Percentiles rank a stretch among this genome's conserved stretches.
These are phyloP conservation scores for Sebastes fasciatus DNA, from an alignment of 2,113 vertebrate species.

Conservation along the genomic window DNA sequence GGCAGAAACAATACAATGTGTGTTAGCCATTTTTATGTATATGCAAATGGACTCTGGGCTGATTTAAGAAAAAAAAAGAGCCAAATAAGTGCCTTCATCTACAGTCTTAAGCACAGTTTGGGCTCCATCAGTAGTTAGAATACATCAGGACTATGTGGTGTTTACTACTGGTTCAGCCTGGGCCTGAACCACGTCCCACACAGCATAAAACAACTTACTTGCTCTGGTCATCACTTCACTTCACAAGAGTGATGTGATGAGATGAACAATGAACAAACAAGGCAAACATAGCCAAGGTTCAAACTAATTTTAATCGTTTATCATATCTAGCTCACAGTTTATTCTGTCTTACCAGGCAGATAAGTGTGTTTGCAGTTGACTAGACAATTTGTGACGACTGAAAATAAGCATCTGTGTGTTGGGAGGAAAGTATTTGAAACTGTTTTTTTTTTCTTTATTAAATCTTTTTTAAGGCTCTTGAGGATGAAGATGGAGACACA, in stretches of 20 bases:
- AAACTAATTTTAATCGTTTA: not conserved
- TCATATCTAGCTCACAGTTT: not conserved
- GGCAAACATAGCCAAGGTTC: not conserved
- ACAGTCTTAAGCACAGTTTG: not conserved
- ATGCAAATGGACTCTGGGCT: not conserved
- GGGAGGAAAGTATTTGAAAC: not conserved
- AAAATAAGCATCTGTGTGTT: not conserved
- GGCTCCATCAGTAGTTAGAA: no score
- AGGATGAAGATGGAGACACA: slow-evolving; percentile 96
- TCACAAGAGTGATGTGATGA: not conserved
- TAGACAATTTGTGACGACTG: not conserved
- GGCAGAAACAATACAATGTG: not conserved
- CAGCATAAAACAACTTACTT: not conserved
- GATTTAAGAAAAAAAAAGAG: not conserved
- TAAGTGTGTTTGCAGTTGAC: not conserved
- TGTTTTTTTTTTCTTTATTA: not conserved
- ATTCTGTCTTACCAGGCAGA: not conserved
- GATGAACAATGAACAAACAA: no score
- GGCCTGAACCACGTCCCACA: no score
- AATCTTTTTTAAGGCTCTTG: slow-evolving; percentile 88
- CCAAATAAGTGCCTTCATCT: not conserved
- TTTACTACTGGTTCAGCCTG: not conserved
- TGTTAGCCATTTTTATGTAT: not conserved
- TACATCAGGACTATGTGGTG: no score
- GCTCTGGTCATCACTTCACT: not conserved